These are phyloP conservation scores for Drosophila tani DNA, from an alignment of 1,140 invertebrate species.

Conservation along the genomic window DNA sequence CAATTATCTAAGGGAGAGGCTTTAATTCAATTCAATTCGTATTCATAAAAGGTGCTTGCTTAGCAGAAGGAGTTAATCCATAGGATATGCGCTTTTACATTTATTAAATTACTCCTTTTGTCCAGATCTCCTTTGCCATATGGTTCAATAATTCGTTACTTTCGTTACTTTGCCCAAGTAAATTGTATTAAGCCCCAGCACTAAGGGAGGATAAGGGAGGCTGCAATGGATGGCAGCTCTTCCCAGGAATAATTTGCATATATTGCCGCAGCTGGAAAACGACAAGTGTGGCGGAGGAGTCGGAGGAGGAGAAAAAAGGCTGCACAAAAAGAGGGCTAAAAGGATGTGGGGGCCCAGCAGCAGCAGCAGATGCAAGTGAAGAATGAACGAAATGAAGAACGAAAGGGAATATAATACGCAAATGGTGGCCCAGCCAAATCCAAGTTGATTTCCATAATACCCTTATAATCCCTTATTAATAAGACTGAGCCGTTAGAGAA, in stretches of 20 bases:
- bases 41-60: conserved; percentile 19
- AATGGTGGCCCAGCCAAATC: neutral
- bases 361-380: conserved; percentile 39
- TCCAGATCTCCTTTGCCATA: conserved; percentile 10
- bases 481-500: neutral
- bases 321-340: conserved; percentile 6
- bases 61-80: conserved; percentile 18
- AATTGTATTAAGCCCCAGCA: conserved; percentile 32
- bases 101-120: conserved; percentile 33
- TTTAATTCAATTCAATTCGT: conserved; percentile 35
- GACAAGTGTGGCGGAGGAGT: conserved; percentile 16
- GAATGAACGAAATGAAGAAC: conserved; percentile 16
- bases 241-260: conserved; percentile 49
- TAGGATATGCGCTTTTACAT: conserved; percentile 11
- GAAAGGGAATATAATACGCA: conserved; percentile 43
- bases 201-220: neutral
- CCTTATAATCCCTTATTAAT: neutral
- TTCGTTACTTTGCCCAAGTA: conserved; percentile 17
- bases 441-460: conserved; percentile 16
- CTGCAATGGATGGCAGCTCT: conserved; percentile 1
- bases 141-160: conserved; percentile 33
- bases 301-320: neutral
- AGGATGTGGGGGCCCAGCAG: conserved; percentile 19
- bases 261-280: conserved; percentile 35
- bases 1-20: conserved; percentile 26